Percentiles rank a stretch among this genome's conserved stretches.
phyloP scores from a whole-genome alignment of 2,113 vertebrate genomes.

The Pristiophorus japonicus region DNA sequence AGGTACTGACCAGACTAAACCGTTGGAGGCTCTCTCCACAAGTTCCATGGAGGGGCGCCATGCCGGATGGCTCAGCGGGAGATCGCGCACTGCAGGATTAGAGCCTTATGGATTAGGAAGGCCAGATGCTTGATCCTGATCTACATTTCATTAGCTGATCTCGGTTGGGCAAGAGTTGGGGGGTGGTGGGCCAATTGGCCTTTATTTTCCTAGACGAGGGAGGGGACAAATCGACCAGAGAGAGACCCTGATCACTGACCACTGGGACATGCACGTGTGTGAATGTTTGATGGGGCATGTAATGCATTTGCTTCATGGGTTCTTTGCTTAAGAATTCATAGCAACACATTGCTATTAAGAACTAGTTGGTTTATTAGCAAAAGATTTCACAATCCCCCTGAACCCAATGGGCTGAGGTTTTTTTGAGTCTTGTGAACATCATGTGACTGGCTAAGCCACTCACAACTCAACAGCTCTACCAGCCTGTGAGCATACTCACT shows the following conservation, averaged over 20 bases:
- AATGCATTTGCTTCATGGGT: too few species aligned
- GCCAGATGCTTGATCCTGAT: background rate
- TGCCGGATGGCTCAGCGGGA: background rate
- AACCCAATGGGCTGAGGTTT: too few species aligned
- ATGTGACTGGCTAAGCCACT: too few species aligned
- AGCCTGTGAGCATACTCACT: too few species aligned
- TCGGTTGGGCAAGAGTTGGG: background rate
- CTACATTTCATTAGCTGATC: background rate
- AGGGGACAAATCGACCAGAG: background rate
- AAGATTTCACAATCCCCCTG: too few species aligned
- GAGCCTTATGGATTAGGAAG: background rate
- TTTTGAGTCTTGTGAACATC: too few species aligned
- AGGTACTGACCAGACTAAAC: constrained; percentile 59
- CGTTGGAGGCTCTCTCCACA: background rate
- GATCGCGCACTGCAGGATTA: too few species aligned
- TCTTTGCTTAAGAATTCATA: too few species aligned
- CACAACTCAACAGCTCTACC: too few species aligned
- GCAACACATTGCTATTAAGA: too few species aligned
- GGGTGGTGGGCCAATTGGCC: background rate
- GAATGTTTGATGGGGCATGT: background rate
- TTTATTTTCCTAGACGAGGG: background rate
- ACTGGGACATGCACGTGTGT: background rate
- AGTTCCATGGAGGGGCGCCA: background rate
- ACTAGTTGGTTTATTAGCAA: too few species aligned
- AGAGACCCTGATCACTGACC: too few species aligned